A percentile compares a stretch with the other conserved stretches of the same genome.
These are phyloP conservation scores for Ashinkailepas kermadecensis DNA, from an alignment of 2,888 invertebrate species.

Conservation along the genomic window DNA sequence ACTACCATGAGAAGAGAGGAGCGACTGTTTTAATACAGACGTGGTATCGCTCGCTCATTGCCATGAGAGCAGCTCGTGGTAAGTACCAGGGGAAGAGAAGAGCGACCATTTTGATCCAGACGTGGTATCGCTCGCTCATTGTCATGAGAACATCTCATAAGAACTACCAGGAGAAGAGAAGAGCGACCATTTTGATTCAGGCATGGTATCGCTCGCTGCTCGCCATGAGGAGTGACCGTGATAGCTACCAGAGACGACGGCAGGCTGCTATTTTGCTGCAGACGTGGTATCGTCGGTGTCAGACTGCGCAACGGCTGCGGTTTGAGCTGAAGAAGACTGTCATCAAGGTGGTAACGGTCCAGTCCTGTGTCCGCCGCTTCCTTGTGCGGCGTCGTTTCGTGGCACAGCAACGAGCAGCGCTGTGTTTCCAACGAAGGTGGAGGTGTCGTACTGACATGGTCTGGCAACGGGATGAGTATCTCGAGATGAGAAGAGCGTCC, in stretches of 20 bases:
- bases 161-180: not conserved
- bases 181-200: not conserved
- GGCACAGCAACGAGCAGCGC: not conserved
- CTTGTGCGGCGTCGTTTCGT: not conserved
- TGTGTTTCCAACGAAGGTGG: not conserved
- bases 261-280: not conserved
- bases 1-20: no score
- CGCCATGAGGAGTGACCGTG: not conserved
- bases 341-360: not conserved
- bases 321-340: no score
- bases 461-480: conserved; percentile 4
- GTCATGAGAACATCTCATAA: no score
- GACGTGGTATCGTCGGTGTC: not conserved
- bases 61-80: no score
- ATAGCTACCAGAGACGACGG: not conserved
- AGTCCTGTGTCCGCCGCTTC: not conserved
- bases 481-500: not conserved
- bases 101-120: no score
- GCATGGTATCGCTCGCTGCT: not conserved
- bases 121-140: no score
- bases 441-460: not conserved
- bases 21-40: no score
- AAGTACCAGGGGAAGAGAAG: no score
- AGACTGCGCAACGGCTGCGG: no score
- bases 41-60: no score